These are phyloP conservation scores for Rhabdomys dilectus DNA, from an alignment of 2,113 vertebrate species.

Conservation along the genomic window DNA sequence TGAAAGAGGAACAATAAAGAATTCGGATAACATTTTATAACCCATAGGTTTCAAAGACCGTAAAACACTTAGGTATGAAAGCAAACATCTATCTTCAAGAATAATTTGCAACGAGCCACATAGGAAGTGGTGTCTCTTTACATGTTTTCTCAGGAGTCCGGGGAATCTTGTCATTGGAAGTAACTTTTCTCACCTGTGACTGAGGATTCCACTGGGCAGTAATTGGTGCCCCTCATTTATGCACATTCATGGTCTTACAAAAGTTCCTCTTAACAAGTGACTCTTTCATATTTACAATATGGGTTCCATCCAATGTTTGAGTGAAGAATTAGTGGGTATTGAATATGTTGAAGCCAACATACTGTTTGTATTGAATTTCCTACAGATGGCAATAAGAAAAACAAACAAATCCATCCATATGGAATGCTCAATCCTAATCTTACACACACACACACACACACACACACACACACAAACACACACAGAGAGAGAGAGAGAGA, in stretches of 20 bases:
- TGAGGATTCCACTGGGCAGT: background rate
- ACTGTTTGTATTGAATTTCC: background rate
- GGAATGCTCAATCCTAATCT: background rate
- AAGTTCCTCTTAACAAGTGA: background rate
- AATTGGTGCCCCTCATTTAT: background rate
- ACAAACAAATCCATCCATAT: background rate
- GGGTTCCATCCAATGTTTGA: background rate
- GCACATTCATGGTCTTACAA: background rate
- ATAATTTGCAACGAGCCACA: background rate
- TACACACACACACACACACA: background rate
- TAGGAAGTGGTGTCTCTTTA: background rate
- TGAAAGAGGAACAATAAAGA: background rate
- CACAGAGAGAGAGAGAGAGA: background rate
- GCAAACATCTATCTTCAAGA: background rate
- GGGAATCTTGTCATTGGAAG: background rate
- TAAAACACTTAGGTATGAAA: background rate
- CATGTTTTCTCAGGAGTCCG: too few species aligned
- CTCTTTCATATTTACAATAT: background rate
- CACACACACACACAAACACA: background rate
- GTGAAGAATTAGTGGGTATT: background rate
- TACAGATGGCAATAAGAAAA: background rate
- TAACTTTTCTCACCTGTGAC: background rate
- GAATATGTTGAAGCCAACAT: background rate
- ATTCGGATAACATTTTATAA: background rate
- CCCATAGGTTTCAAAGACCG: background rate